Base-by-base conservation (phyloP, 2,113 vertebrate species). In the Zosterops pallidus region DNA sequence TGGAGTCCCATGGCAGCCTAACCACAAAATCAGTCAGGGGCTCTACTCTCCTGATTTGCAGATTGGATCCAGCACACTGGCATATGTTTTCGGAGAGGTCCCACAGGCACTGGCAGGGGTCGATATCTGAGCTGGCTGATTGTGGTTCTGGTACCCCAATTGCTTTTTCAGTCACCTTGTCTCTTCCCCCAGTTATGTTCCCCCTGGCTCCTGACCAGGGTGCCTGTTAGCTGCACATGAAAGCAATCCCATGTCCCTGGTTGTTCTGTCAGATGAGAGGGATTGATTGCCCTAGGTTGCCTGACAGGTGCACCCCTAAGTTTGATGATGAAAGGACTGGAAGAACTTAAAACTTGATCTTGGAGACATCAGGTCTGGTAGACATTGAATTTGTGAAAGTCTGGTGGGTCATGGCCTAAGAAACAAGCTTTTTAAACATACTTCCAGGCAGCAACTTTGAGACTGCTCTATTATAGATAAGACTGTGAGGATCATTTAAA, bases 161-260 rank as follows among this genome's bases (percentile, higher is more conserved):
- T 74, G 63, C 19, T 77, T 67, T 86, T 52, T 9, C 19, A 22
- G 16, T 49, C 8, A 26, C n/a, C 2, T 46, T 33, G 12, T 72
- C n/a, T 76, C 70, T 68, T 76, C 44, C 33, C 55, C 18, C 17
- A 9, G 2, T 35, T 37, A 12, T 1, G 3, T 74, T 56, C 2
- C 8, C 39, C 13, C 25, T 1, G 3, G 6, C n/a, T 79, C 52
- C 31, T 67, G 31, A 19, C 12, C 0, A 1, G 8, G 2, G 11
- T n/a, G 6, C 42, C 47, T 50, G 9, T 33, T 29, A 55, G 42
- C 19, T 53, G 72, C n/a, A 13, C 13, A 1, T n/a, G 56, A 47
- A 49, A 55, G 9, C 18, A 46, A 8, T 29, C 42, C n/a, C 31
- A 4, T n/a, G 55, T 65, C 28, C 35, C 57, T 60, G 55, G 6